phyloP scores from a whole-genome alignment of 2,797 vertebrate genomes.

The Poeciliopsis paucimaculata region DNA sequence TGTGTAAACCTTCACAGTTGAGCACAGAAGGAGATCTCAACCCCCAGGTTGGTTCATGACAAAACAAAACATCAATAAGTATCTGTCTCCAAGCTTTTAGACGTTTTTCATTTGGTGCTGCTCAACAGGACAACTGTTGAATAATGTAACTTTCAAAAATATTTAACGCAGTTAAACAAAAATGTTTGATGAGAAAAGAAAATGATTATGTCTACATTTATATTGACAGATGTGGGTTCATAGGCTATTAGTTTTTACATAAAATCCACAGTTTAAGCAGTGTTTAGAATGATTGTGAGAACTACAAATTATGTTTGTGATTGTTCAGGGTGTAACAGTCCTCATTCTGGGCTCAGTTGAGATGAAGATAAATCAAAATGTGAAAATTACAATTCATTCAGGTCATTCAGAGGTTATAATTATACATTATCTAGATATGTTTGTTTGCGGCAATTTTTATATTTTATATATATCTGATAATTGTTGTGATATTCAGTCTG shows the following conservation, averaged over 20 bases:
- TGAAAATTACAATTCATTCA: slow-evolving; percentile 16
- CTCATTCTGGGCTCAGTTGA: slow-evolving; percentile 4
- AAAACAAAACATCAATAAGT: neutral
- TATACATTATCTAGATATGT: slow-evolving; percentile 1
- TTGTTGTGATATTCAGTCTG: slow-evolving; percentile 28
- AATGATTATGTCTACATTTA: neutral
- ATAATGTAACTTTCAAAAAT: neutral
- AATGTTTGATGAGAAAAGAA: neutral
- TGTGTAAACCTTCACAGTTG: neutral
- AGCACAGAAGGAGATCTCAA: neutral
- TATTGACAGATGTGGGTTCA: neutral
- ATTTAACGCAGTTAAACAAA: neutral
- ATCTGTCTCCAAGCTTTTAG: neutral
- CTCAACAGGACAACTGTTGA: neutral
- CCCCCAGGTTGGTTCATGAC: neutral
- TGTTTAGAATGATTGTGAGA: neutral
- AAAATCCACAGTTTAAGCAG: neutral
- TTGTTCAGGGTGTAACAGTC: neutral
- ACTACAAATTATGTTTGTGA: neutral
- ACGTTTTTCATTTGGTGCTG: neutral
- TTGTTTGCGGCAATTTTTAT: slow-evolving; percentile 12
- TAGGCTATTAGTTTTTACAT: neutral
- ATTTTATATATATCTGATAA: slow-evolving; percentile 18
- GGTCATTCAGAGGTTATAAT: slow-evolving; percentile 13
- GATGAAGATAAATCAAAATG: slow-evolving; percentile 19